Evolutionary conservation across 2,113 vertebrate genomes (phyloP).

Genomic region (Typhlomys cinereus): DNA sequence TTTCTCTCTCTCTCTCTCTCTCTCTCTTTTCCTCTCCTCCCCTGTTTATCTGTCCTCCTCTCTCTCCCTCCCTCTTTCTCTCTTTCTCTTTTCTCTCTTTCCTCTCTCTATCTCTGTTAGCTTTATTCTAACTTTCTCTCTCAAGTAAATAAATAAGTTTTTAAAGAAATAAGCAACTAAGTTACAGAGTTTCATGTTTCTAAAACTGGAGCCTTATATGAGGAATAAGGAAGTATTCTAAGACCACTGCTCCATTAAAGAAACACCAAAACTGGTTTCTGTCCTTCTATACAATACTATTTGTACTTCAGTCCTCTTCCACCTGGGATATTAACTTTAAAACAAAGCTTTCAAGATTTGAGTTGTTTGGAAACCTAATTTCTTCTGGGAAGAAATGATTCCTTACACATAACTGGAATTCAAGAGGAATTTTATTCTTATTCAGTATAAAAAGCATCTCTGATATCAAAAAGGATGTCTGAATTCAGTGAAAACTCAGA

Average conservation of each 20-base stretch:
- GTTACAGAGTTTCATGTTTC: not conserved
- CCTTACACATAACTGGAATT: not conserved
- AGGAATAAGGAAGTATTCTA: not conserved
- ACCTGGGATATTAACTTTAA: not conserved
- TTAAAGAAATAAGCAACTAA: no score
- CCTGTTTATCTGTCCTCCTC: no score
- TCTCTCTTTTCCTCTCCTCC: no score
- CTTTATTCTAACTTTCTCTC: no score
- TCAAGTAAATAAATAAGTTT: no score
- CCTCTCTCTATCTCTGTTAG: no score
- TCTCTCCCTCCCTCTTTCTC: no score
- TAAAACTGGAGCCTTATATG: not conserved
- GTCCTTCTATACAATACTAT: not conserved
- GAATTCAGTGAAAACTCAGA: not conserved
- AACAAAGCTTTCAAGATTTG: not conserved
- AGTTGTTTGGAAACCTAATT: not conserved
- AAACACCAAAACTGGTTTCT: not conserved
- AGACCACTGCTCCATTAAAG: conserved; percentile 10
- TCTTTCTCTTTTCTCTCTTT: no score
- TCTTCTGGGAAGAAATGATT: not conserved
- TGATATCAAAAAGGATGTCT: not conserved
- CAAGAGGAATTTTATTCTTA: not conserved
- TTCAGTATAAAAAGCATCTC: not conserved
- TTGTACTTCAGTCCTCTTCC: not conserved
- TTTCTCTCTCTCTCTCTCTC: no score